Base-by-base conservation (phyloP, 2,113 vertebrate species). In the Microcebus lehilahytsara region DNA sequence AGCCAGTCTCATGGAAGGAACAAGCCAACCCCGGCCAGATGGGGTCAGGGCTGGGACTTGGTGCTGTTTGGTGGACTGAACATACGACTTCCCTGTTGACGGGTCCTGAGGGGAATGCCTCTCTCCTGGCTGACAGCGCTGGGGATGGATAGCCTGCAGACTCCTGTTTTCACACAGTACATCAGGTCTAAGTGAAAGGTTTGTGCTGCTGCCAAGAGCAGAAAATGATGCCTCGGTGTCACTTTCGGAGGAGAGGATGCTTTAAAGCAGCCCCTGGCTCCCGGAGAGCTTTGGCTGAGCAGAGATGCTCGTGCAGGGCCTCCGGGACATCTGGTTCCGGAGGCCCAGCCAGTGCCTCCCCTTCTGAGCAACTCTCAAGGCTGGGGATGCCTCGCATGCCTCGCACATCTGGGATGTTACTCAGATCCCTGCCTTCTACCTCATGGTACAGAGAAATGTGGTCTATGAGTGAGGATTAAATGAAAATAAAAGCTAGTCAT, bases 91-190 rank as follows among this genome's bases (percentile, higher is more conserved):
- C 60, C 62, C 78, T 92, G 53, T 53, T 30, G 58, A 89, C 51
- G 66, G 71, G 81, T 97, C 90, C 90, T 77, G 71, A 67, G 67
- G 88, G 96, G 88, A 92, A 46, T 1, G 1, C 95, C 0, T n/a
- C 75, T 98, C 78, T 96, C 71, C 46, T 3, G 12, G 91, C 97
- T 98, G 97, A 97, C 97, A 95, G 92, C 51, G 37, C 80, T 83
- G 77, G 87, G 93, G 67, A 98, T 93, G 81, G 92, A 98, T 93
- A 75, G 95, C 71, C 89, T 93, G 95, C 72, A 80, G 13, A 69
- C 85, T 96, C 96, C 90, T 96, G 97, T 96, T 98, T 98, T 95
- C 97, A 97, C 97, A 97, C 97, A 97, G 93, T 98, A 58, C 93
- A 96, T 98, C 96, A 96, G 97, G 72, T 87, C 92, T 89, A 93